Evolutionary conservation across 1,140 invertebrate genomes (phyloP), one percentile per base, ranked within the genome.

Genomic region (Drosophila bocki): DNA sequence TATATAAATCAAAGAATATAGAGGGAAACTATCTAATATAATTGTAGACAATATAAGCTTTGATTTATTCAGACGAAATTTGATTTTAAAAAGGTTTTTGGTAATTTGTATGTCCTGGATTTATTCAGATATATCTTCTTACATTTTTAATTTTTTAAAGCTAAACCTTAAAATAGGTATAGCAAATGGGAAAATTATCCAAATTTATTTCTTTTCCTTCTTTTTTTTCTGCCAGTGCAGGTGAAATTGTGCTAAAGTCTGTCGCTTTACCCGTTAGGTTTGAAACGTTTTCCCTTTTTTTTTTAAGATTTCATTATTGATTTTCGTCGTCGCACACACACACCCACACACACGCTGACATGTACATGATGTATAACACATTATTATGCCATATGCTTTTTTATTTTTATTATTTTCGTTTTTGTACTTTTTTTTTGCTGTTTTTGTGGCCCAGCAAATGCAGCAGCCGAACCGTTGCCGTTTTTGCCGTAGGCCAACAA

Each of bases 361-460:
- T 35, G 45, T 22, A 62, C 26, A 57, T 32, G 45, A 74, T 50
- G 58, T 51, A 48, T 76, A 56, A 62, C 76, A 72, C 71, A 74
- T 70, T 59, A 86, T 70, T 74, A 78, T 86, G 82, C 76, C 83
- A 88, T 87, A 87, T 68, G 53, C 35, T 68, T 84, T 83, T 86
- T 75, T 60, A 65, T 69, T 67, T 67, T 53, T 53, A 56, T 42
- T 50, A 50, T 26, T 44, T 26, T 45, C 47, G 13, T 39, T 33
- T 33, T 50, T 39, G 48, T 48, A 13, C 39, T 39, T 62, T 3
- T 15, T n/a, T 35, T 26, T 33, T 7, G 12, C 17, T 29, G 65
- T 42, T 35, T 68, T 65, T 65, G 33, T 19, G 70, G 84, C 68
- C 57, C 60, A 44, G 58, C 35, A 67, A 78, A 45, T 78, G 75